Percentiles rank a stretch among this genome's conserved stretches.
Evolutionary conservation across 2,113 vertebrate species (phyloP).

Genomic region (Nerophis ophidion): DNA sequence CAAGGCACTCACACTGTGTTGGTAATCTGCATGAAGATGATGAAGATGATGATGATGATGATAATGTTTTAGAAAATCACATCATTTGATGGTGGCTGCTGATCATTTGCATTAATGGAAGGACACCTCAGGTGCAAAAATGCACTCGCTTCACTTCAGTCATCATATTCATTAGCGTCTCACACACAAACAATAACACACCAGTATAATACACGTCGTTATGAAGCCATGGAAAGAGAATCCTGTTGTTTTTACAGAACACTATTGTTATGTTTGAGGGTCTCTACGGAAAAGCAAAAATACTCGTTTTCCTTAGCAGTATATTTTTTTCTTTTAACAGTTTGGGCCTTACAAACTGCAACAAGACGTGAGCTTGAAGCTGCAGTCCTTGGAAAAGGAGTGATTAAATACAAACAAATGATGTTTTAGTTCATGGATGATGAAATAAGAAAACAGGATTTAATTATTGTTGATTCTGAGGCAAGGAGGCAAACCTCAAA

Average conservation of each 20-base stretch:
- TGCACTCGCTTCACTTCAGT: constrained; percentile 47
- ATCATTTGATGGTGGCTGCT: constrained; percentile 8
- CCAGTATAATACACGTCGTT: constrained; percentile 40
- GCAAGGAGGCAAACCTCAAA: too few relatives aligned
- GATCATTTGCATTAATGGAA: constrained; percentile 19
- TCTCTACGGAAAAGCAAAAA: neutral
- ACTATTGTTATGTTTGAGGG: constrained; percentile 9
- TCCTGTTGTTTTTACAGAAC: constrained; percentile 54
- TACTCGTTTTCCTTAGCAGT: too few relatives aligned
- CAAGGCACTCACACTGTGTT: neutral
- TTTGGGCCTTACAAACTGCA: neutral
- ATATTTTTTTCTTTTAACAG: neutral
- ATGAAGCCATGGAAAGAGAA: constrained; percentile 58
- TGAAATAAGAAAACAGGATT: too few relatives aligned
- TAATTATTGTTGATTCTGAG: too few relatives aligned
- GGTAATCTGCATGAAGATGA: constrained; percentile 1
- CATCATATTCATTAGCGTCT: constrained; percentile 29
- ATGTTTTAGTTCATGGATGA: too few relatives aligned
- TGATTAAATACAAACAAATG: too few relatives aligned
- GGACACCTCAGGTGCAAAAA: constrained; percentile 40
- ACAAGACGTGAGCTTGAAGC: too few relatives aligned
- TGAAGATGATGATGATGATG: constrained; percentile 4
- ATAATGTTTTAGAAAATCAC: constrained; percentile 7
- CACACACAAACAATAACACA: constrained; percentile 12
- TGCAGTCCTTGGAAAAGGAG: too few relatives aligned